A percentile compares a stretch with the other conserved stretches of the same genome.
Evolutionary conservation across 92 coral and sea anemone species (phyloP).

Genomic region (Phenganax marumi): DNA sequence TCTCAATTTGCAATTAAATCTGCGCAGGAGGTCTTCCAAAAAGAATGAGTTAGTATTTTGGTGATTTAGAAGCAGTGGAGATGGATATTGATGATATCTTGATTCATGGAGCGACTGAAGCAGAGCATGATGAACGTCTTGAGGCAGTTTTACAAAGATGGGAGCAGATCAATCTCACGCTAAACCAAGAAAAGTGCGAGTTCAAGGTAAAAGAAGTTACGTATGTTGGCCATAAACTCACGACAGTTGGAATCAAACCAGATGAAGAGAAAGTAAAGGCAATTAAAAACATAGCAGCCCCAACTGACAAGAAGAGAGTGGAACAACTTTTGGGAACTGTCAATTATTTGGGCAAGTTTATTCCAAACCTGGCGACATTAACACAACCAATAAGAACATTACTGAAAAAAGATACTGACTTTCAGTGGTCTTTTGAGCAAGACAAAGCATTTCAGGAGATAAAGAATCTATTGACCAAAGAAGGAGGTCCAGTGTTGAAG

Average conservation of each 20-base stretch:
- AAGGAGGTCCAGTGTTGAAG: constrained; percentile 38
- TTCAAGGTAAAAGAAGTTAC: constrained; percentile 51
- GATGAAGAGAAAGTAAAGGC: constrained; percentile 33
- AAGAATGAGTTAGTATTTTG: constrained; percentile 16
- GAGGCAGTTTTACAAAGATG: constrained; percentile 47
- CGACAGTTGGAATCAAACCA: constrained; percentile 6
- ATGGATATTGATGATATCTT: constrained; percentile 47
- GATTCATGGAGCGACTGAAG: constrained; percentile 38
- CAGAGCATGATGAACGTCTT: constrained; percentile 51
- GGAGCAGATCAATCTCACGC: constrained; percentile 6
- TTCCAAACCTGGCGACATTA: constrained; percentile 41
- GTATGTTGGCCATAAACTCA: constrained; percentile 52
- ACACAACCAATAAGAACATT: constrained; percentile 39
- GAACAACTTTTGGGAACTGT: constrained; percentile 49
- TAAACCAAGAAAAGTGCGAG: constrained; percentile 44
- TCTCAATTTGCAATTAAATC: no score
- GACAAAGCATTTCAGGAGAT: constrained; percentile 45
- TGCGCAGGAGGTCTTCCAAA: not conserved
- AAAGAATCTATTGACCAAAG: constrained; percentile 21
- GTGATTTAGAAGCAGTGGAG: constrained; percentile 43
- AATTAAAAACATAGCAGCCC: constrained; percentile 47
- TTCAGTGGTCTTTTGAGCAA: constrained; percentile 41
- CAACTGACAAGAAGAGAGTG: constrained; percentile 48
- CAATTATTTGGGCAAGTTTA: constrained; percentile 41
- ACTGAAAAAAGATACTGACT: constrained; percentile 32